These are phyloP conservation scores for Acrocephalus scirpaceus DNA, from an alignment of 2,797 vertebrate species.

Conservation along the genomic window DNA sequence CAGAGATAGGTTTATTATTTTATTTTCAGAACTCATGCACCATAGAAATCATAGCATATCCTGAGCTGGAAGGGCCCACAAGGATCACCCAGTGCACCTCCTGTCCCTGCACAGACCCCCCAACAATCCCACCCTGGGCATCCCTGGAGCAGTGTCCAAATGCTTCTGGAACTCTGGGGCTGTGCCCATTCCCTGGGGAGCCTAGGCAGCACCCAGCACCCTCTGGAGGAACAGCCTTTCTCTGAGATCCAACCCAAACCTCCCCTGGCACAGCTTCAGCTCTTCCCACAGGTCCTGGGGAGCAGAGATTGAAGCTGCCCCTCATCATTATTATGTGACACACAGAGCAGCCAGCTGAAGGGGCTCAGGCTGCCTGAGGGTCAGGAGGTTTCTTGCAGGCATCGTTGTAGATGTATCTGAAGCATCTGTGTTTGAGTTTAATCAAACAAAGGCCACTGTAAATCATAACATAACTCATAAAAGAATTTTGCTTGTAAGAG, in stretches of 20 bases:
- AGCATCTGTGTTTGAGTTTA: background rate
- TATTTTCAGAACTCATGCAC: background rate
- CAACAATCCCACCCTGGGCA: background rate
- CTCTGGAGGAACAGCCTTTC: background rate
- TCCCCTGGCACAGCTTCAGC: background rate
- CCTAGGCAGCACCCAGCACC: background rate
- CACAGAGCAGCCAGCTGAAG: background rate
- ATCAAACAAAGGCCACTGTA: background rate
- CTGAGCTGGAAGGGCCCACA: background rate
- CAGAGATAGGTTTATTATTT: background rate
- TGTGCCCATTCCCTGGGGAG: background rate
- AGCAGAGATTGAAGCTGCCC: background rate
- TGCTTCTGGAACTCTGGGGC: background rate
- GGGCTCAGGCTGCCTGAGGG: background rate
- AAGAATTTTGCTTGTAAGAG: background rate
- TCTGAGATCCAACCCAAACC: accelerated
- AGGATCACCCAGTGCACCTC: accelerated
- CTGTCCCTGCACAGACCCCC: accelerated
- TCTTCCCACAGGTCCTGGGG: accelerated
- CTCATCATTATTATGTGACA: background rate
- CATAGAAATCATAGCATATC: background rate
- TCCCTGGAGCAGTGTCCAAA: accelerated
- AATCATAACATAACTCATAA: slow-evolving; percentile 8
- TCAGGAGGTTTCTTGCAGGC: background rate
- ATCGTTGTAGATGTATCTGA: background rate